These are phyloP conservation scores for Percina caprodes DNA, from an alignment of 2,113 vertebrate species.

Conservation along the genomic window DNA sequence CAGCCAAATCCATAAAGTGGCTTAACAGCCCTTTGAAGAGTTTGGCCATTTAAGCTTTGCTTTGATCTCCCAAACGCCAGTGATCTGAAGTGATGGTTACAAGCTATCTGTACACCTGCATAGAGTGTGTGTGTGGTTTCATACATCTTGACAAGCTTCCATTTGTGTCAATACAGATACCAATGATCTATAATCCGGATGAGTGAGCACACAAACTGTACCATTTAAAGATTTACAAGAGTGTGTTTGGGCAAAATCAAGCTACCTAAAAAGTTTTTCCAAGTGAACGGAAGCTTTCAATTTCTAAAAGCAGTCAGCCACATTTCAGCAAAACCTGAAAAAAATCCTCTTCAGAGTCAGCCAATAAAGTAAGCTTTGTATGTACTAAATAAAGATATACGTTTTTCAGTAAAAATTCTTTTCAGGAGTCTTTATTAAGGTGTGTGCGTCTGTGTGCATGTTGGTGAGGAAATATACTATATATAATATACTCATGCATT, in stretches of 20 bases:
- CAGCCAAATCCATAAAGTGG: conserved; percentile 30
- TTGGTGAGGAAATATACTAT: neutral
- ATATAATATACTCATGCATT: neutral
- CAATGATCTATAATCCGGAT: neutral
- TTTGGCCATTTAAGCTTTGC: conserved; percentile 12
- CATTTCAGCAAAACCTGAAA: neutral
- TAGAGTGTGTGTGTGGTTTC: neutral
- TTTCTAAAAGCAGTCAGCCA: neutral
- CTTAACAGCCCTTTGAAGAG: conserved; percentile 8
- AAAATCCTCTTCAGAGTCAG: too few species aligned
- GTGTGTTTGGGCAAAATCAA: neutral
- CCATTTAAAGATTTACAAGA: neutral
- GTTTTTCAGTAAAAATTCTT: neutral
- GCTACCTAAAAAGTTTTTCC: neutral
- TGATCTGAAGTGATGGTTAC: conserved; percentile 26
- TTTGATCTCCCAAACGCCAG: conserved; percentile 48
- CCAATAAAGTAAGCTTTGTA: neutral
- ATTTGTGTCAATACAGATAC: neutral
- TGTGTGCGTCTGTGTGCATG: neutral
- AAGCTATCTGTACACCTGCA: conserved; percentile 13
- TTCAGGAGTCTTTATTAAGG: neutral
- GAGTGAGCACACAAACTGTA: neutral
- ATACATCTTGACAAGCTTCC: neutral
- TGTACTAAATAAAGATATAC: neutral
- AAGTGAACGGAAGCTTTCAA: neutral